These are phyloP conservation scores for Agelaius tricolor DNA, from an alignment of 2,113 vertebrate genomes.

Conservation along the genomic window DNA sequence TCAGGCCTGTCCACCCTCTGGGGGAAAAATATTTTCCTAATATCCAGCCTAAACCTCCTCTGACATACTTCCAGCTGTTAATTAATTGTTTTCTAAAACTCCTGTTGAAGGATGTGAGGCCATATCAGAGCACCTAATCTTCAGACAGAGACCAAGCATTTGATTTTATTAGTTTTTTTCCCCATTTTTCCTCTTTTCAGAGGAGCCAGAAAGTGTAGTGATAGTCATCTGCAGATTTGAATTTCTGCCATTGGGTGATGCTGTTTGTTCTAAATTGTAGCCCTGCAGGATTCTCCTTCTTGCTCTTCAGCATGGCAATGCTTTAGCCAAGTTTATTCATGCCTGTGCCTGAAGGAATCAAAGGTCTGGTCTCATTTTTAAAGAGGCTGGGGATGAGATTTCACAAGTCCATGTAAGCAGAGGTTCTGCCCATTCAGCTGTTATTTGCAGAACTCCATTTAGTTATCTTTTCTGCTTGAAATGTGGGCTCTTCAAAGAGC, in stretches of 20 bases:
- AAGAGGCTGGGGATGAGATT: background rate
- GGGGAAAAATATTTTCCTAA: background rate
- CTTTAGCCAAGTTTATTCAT: background rate
- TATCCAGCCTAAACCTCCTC: background rate
- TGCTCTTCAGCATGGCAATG: background rate
- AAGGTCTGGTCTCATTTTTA: background rate
- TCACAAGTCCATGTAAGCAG: background rate
- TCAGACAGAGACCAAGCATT: background rate
- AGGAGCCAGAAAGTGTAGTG: background rate
- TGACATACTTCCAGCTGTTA: background rate
- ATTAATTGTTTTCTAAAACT: background rate
- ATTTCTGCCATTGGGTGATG: slow-evolving; percentile 49
- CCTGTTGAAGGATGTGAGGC: background rate
- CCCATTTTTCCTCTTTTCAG: background rate
- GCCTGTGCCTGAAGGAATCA: background rate
- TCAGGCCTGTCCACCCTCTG: background rate
- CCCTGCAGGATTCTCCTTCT: background rate
- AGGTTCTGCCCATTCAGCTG: background rate
- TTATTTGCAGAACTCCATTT: background rate
- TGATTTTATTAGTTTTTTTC: background rate
- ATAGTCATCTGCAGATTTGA: background rate
- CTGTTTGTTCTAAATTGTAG: slow-evolving; percentile 15
- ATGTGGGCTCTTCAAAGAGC: background rate
- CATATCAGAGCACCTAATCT: background rate
- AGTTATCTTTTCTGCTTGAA: background rate